Base-by-base conservation (phyloP, 1,140 invertebrate species). In the Nymphalis io region DNA sequence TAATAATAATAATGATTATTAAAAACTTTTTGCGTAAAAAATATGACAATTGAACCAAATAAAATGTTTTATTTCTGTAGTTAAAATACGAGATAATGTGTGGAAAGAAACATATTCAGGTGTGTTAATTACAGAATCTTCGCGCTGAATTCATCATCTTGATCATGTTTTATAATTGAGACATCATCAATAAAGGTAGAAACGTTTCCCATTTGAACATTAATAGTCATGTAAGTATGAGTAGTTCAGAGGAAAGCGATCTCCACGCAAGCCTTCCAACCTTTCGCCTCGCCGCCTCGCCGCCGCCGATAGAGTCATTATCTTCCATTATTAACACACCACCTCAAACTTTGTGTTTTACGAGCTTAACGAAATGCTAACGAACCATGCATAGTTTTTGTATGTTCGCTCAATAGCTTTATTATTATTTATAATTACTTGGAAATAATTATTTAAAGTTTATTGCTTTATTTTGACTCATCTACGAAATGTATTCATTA, bases 261-360 rank as follows among this genome's bases (percentile, higher is more conserved):
- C 46, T 44, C 60, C 44, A 38, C 60, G 33, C 60, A 23, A 63
- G 60, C 60, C 44, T 51, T 15, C 40, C 58, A 60, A 44, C 60
- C 60, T 63, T 63, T 63, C 33, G 59, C 60, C 75, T 70, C 76
- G 75, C 82, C 83, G 85, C 76, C 84, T 78, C 79, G 76, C 79
- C 82, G 83, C 85, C 87, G 88, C 82, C 86, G 82, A 90, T 90
- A 90, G 83, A 90, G 86, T 90, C 88, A 90, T 90, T 90, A 90
- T 87, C 80, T 82, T 79, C 80, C 85, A 90, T 90, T 90, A 90
- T 82, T 80, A 51, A 74, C 85, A 81, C 40, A 23, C 77, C 46
- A 72, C 64, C 82, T 80, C 83, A 88, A 90, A 81, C 68, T 86
- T 77, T 55, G 3, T n/a, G 11, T 64, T 86, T 79, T 63, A 63